phyloP scores from a whole-genome alignment of 2,888 invertebrate species.

The Brachyptera risi region DNA sequence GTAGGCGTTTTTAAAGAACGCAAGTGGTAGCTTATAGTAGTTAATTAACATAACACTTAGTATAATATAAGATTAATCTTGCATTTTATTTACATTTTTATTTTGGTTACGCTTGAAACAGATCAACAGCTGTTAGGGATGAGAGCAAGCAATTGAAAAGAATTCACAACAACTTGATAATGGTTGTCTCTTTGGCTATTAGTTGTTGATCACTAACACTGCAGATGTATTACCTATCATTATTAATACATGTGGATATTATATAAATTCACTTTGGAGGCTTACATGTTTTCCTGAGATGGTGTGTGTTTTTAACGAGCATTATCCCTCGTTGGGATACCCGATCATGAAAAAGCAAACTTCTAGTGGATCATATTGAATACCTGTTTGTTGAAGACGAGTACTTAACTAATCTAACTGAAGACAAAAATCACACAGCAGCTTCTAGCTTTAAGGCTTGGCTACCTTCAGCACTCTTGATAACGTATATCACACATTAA shows the following conservation, averaged over 20 bases:
- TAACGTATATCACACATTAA: neutral
- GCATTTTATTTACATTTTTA: neutral
- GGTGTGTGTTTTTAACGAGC: too few species aligned
- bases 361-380: too few species aligned
- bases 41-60: conserved; percentile 15
- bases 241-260: too few species aligned
- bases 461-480: conserved; percentile 6
- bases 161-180: too few species aligned
- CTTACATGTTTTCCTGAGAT: neutral
- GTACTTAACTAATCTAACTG: conserved; percentile 6
- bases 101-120: neutral
- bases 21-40: conserved; percentile 28
- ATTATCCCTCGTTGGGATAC: too few species aligned
- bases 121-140: neutral
- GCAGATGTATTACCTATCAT: too few species aligned
- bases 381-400: neutral
- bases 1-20: conserved; percentile 21
- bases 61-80: neutral
- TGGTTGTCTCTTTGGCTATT: too few species aligned
- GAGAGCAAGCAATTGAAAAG: too few species aligned
- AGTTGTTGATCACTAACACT: too few species aligned
- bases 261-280: too few species aligned
- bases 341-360: too few species aligned
- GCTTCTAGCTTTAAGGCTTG: conserved; percentile 10
- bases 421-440: neutral